Percentiles rank a stretch among this genome's conserved stretches.
phyloP scores from a whole-genome alignment of 2,113 vertebrate species.

The Turnix velox region DNA sequence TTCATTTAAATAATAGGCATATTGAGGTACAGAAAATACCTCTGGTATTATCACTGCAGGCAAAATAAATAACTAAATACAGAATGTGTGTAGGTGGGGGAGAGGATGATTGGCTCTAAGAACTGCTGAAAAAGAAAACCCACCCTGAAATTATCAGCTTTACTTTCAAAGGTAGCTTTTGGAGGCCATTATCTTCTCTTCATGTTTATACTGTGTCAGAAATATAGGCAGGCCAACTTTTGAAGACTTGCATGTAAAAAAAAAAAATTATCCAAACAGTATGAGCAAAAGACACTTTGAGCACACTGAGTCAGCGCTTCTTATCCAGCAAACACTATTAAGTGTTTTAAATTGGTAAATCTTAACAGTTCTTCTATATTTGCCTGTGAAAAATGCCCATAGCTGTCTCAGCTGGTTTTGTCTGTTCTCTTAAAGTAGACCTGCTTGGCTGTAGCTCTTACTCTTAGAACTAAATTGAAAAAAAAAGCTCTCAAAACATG shows the following conservation, averaged over 20 bases:
- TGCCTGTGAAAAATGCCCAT: background rate
- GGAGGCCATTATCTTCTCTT: background rate
- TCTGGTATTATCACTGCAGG: constrained; percentile 27
- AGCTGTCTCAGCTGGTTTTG: background rate
- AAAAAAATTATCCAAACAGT: background rate
- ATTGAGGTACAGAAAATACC: background rate
- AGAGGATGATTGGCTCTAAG: background rate
- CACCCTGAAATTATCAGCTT: background rate
- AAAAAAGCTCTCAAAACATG: background rate
- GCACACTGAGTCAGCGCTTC: background rate
- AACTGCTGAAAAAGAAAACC: background rate
- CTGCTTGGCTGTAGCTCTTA: background rate
- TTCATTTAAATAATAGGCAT: constrained; percentile 1
- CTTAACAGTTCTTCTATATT: background rate
- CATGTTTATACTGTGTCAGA: background rate
- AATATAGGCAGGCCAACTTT: background rate
- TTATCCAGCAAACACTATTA: background rate
- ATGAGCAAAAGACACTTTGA: background rate
- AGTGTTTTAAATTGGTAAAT: background rate
- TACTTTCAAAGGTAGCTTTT: background rate
- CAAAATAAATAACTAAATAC: background rate
- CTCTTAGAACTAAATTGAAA: background rate
- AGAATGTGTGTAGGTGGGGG: background rate
- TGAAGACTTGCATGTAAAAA: background rate
- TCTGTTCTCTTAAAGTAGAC: background rate